Conservation (phyloP, 1,140 invertebrate species). For the Gryon sp. region DNA sequence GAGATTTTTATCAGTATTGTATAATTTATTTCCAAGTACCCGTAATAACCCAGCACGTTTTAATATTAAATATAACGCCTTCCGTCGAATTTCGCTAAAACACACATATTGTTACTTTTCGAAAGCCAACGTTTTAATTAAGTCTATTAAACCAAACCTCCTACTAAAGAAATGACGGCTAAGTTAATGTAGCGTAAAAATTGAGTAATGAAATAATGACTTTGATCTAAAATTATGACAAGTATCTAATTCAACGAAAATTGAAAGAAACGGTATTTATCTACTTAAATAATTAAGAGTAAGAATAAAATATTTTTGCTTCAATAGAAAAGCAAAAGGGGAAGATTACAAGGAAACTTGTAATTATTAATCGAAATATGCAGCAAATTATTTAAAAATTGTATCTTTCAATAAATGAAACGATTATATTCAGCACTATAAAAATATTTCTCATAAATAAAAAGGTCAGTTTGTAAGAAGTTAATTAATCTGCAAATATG, state of each 20-base stretch:
- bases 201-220: constrained; percentile 49
- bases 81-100: constrained; percentile 49
- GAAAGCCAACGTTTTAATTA: constrained; percentile 51
- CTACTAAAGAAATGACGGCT: constrained; percentile 34
- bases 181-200: constrained; percentile 52
- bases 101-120: constrained; percentile 50
- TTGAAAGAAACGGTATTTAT: not conserved
- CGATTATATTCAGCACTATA: too few species aligned
- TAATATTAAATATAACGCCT: constrained; percentile 62
- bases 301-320: too few species aligned
- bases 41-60: constrained; percentile 56
- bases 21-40: constrained; percentile 63
- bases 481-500: too few species aligned
- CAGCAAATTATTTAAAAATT: too few species aligned
- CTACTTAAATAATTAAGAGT: too few species aligned
- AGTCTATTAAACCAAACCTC: constrained; percentile 36
- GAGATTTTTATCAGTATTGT: constrained; percentile 59
- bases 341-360: too few species aligned
- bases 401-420: too few species aligned
- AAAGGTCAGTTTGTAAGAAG: too few species aligned
- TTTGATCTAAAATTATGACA: constrained; percentile 10
- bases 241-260: not conserved
- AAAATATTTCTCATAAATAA: too few species aligned
- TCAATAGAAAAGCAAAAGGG: too few species aligned
- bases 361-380: too few species aligned